Percentiles rank a stretch among this genome's conserved stretches.
phyloP scores from a whole-genome alignment of 2,113 vertebrate species.

The Melozone crissalis region DNA sequence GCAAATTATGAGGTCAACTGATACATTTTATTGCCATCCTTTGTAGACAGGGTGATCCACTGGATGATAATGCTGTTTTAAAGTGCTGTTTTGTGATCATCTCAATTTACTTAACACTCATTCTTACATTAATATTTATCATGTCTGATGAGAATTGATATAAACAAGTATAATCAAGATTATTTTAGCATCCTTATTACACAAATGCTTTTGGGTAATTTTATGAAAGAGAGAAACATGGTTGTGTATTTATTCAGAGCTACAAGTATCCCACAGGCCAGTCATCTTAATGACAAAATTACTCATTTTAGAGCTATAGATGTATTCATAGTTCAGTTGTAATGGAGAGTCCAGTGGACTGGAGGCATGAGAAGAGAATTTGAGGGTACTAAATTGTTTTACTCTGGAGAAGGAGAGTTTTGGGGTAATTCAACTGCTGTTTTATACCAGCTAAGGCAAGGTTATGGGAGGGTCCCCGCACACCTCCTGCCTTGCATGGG shows the following conservation, averaged over 20 bases:
- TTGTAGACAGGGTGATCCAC: slow-evolving; percentile 4
- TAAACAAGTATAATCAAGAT: slow-evolving; percentile 48
- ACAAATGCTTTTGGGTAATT: not conserved
- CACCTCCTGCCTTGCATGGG: not conserved
- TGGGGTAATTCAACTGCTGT: not conserved
- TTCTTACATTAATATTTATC: slow-evolving; percentile 51
- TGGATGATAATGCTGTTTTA: slow-evolving; percentile 7
- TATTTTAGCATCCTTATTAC: slow-evolving; percentile 27
- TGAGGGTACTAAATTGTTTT: not conserved
- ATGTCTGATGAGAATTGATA: slow-evolving; percentile 40
- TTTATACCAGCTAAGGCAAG: not conserved
- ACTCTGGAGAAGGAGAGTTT: not conserved
- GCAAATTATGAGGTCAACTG: not conserved
- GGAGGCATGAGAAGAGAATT: not conserved
- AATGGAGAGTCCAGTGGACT: not conserved
- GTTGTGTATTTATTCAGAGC: not conserved
- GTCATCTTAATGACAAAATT: not conserved
- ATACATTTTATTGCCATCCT: not conserved
- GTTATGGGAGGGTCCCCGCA: not conserved
- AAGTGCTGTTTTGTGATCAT: slow-evolving; percentile 11
- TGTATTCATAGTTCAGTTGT: not conserved
- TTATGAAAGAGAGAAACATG: not conserved
- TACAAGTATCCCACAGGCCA: not conserved
- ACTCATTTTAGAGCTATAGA: not conserved
- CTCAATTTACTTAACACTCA: not conserved